Evolutionary conservation across 2,888 invertebrate species (phyloP), one percentile per base, ranked within the genome.

Genomic region (Galeopsomyia nigrocyanea): DNA sequence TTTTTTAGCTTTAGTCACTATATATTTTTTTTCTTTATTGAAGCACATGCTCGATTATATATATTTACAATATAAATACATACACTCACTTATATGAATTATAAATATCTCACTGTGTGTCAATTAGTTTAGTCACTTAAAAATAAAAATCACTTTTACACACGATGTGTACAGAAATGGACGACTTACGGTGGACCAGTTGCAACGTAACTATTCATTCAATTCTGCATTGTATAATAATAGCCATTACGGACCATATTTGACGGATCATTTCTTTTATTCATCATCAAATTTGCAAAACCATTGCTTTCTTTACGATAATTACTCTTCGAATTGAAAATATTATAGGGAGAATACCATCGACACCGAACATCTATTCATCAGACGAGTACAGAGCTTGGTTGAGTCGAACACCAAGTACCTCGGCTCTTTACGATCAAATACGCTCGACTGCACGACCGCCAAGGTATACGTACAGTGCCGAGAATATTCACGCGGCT

Each of bases 371-470:
- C 80, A 87, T 95, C 85, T 96, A 96, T 88, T 95, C 95, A 78
- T 94, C 95, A 82, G 96, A 95, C 87, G 96, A 96, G 87, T 96
- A 97, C 86, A 92, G 96, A 78, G 95, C 96, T 79, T 97, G 97
- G 97, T 87, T 97, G 83, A 93, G 95, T 76, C 91, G 95, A 65
- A 94, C 95, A 13, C 95, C 95, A 0, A 96, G 96, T 74, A 96
- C 96, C 72, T 95, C 95, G 77, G 97, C 97, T 55, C 93, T 97
- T 79, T 97, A 96, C 86, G 97, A 97, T 84, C 92, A 95, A 82
- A 93, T 96, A 84, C 91, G 96, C 76, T 93, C 95, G 73, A 92
- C 94, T 58, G 90, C 95, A 75, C 89, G 93, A 78, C 91, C 92
- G 31, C 92, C 93, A 76, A 89, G 94, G 79, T 94, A 94, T 83